These are phyloP conservation scores for Akabosia matsudoensis DNA, from an alignment of 1,140 invertebrate genomes.

Conservation along the genomic window DNA sequence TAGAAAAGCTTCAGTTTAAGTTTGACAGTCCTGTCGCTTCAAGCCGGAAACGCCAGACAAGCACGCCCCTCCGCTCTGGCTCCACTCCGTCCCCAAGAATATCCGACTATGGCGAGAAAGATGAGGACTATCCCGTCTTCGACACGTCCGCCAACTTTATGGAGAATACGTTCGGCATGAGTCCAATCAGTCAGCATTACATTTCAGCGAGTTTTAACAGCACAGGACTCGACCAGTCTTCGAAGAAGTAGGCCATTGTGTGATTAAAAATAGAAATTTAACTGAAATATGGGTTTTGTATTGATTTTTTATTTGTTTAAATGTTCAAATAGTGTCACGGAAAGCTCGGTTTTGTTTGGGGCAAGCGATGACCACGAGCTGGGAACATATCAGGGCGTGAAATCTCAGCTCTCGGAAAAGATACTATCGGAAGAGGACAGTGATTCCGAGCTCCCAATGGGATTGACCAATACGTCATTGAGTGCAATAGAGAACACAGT, in stretches of 20 bases:
- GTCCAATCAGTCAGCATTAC: slow-evolving; percentile 8
- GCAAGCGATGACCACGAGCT: slow-evolving; percentile 1
- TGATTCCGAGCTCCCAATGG: background rate
- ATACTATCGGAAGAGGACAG: background rate
- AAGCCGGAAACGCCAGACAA: slow-evolving; percentile 2
- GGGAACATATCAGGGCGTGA: background rate
- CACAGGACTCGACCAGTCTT: background rate
- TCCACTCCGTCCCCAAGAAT: slow-evolving; percentile 6
- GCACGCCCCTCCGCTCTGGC: slow-evolving; percentile 8
- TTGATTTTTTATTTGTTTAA: no score
- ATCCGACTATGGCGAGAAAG: background rate
- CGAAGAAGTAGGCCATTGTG: background rate
- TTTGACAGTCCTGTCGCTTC: background rate
- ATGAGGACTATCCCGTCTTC: slow-evolving; percentile 1
- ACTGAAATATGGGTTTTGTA: no score
- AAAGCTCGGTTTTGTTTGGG: background rate
- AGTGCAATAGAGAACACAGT: background rate
- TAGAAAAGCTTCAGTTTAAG: background rate
- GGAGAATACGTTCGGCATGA: background rate
- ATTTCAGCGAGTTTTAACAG: background rate
- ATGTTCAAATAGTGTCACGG: background rate
- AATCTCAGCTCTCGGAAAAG: background rate
- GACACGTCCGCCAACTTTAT: background rate
- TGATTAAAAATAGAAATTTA: background rate
- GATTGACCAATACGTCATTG: background rate